These are phyloP conservation scores for Nomada ruficornis DNA, from an alignment of 2,888 invertebrate species.

Conservation along the genomic window DNA sequence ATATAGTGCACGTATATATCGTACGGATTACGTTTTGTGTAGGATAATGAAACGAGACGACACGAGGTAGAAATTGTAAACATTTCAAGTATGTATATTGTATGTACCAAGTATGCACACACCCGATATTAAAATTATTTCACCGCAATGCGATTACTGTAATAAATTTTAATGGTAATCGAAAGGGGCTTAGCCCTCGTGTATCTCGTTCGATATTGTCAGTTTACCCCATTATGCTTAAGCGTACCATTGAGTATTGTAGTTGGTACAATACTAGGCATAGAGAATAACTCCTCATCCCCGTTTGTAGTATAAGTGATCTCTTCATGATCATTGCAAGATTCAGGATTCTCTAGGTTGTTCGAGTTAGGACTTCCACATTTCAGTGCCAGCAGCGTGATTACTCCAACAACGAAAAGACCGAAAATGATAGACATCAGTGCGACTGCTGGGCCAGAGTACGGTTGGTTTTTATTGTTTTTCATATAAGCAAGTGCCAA, in stretches of 20 bases:
- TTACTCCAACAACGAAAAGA: slow-evolving; percentile 28
- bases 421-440: slow-evolving; percentile 33
- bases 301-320: background rate
- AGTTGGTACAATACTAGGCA: background rate
- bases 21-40: slow-evolving; percentile 20
- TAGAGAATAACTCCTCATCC: background rate
- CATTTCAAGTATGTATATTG: background rate
- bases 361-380: slow-evolving; percentile 2
- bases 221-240: slow-evolving; percentile 16
- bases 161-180: slow-evolving; percentile 25
- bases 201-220: slow-evolving; percentile 22
- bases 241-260: background rate
- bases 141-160: background rate
- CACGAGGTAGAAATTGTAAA: slow-evolving; percentile 8
- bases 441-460: background rate
- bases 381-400: slow-evolving; percentile 16
- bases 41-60: slow-evolving; percentile 27
- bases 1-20: slow-evolving; percentile 43
- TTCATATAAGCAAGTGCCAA: slow-evolving; percentile 14
- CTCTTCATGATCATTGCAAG: background rate
- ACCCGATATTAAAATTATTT: background rate
- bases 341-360: background rate
- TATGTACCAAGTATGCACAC: background rate
- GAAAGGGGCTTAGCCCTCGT: background rate
- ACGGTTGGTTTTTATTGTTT: background rate